Evolutionary conservation across 2,113 vertebrate genomes (phyloP).

Genomic region (Coptodon rendalli): DNA sequence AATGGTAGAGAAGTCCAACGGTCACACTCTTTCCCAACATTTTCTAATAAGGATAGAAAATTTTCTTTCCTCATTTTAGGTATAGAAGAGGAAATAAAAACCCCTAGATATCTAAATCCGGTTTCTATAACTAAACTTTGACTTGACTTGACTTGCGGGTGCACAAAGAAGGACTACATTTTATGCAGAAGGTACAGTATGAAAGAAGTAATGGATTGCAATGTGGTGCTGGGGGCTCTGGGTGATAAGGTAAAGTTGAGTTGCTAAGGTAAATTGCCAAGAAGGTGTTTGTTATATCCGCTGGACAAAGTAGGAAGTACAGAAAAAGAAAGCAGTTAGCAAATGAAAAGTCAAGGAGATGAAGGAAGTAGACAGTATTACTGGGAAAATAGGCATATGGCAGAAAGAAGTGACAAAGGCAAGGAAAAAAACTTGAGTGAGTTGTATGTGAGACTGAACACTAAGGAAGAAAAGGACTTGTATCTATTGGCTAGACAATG

Average conservation of each 20-base stretch:
- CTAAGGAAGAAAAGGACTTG: background rate
- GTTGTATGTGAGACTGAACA: background rate
- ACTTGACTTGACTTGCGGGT: background rate
- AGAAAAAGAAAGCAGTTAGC: background rate
- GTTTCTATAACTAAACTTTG: background rate
- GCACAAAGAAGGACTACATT: background rate
- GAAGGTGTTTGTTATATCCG: background rate
- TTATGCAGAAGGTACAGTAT: background rate
- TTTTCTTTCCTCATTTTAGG: no score
- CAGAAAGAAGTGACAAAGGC: background rate
- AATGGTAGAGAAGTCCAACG: no score
- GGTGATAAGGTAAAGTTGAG: background rate
- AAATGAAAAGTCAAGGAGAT: background rate
- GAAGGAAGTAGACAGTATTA: background rate
- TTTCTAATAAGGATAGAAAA: no score
- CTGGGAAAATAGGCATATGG: fast-evolving
- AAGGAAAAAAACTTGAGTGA: background rate
- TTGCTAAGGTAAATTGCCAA: background rate
- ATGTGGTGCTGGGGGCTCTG: background rate
- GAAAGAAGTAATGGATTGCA: background rate
- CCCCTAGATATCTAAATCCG: no score
- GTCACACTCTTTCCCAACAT: no score
- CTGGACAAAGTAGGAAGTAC: background rate
- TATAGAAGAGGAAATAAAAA: no score
- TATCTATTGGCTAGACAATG: fast-evolving